These are phyloP conservation scores for Brevimyrus niger DNA, from an alignment of 2,113 vertebrate genomes.

Conservation along the genomic window DNA sequence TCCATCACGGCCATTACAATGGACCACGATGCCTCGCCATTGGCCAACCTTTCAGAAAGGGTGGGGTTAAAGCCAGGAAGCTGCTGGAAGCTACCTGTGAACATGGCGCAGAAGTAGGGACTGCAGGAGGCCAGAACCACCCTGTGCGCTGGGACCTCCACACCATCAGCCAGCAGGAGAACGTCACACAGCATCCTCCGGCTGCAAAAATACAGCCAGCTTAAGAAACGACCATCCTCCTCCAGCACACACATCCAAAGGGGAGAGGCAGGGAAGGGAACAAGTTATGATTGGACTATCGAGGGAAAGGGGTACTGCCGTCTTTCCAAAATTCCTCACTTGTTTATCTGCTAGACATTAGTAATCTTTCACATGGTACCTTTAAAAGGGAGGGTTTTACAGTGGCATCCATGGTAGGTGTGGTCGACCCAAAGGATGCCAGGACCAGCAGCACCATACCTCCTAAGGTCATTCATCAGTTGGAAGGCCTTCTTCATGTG, in stretches of 20 bases:
- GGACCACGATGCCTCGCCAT: neutral
- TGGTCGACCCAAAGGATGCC: neutral
- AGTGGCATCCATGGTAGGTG: neutral
- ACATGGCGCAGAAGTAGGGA: conserved; percentile 97
- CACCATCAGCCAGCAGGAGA: conserved; percentile 78
- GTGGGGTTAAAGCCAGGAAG: neutral
- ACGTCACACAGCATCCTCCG: conserved; percentile 91
- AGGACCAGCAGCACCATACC: conserved; percentile 49
- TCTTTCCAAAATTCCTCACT: neutral
- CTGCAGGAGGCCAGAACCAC: conserved; percentile 89
- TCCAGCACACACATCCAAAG: neutral
- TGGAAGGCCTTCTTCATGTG: conserved; percentile 93
- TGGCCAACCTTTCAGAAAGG: neutral
- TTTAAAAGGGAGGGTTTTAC: neutral
- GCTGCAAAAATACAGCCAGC: conserved; percentile 58
- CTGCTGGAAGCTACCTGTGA: conserved; percentile 72
- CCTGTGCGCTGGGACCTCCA: conserved; percentile 84
- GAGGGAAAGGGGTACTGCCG: neutral
- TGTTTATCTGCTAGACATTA: neutral
- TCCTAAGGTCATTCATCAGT: conserved; percentile 90
- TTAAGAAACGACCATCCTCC: neutral
- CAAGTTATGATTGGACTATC: neutral
- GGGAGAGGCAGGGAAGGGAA: neutral
- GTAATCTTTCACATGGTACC: neutral
- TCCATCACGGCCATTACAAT: neutral